phyloP scores from a whole-genome alignment of 2,797 vertebrate genomes.

The Melanotaenia boesemani region DNA sequence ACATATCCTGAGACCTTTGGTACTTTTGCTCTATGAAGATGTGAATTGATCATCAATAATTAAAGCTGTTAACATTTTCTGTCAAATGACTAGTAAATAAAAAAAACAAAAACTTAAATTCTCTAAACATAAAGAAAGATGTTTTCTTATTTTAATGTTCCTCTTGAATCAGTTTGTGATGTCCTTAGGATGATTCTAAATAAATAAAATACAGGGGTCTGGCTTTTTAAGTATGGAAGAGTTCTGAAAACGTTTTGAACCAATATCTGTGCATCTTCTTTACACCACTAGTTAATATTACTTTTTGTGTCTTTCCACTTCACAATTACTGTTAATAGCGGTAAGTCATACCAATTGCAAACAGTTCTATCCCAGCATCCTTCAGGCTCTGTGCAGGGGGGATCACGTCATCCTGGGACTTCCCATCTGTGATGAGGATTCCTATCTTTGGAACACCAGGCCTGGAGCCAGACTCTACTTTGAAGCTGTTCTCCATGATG shows the following conservation, averaged over 20 bases:
- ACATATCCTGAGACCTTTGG: neutral
- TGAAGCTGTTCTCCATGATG: constrained; percentile 97
- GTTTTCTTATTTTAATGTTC: neutral
- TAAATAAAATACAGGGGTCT: neutral
- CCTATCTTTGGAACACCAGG: constrained; percentile 92
- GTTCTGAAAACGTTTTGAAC: neutral
- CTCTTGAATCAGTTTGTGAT: neutral
- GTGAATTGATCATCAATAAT: neutral
- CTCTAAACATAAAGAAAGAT: too few relatives aligned
- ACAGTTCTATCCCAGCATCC: constrained; percentile 93
- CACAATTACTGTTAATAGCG: neutral
- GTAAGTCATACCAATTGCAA: constrained; percentile 90
- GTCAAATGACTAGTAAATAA: neutral
- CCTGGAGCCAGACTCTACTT: constrained; percentile 91
- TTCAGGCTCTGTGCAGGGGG: constrained; percentile 90
- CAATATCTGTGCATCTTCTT: neutral
- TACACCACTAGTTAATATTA: too few relatives aligned
- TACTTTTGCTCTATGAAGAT: neutral
- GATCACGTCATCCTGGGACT: constrained; percentile 96
- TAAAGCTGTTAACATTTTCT: neutral
- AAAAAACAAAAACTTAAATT: neutral
- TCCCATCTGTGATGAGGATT: constrained; percentile 97
- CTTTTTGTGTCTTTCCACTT: neutral
- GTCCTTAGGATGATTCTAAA: neutral
- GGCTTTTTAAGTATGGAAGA: neutral